A percentile compares a stretch with the other conserved stretches of the same genome.
These are phyloP conservation scores for Palythoa grandis DNA, from an alignment of 92 coral and sea anemone genomes.

Conservation along the genomic window DNA sequence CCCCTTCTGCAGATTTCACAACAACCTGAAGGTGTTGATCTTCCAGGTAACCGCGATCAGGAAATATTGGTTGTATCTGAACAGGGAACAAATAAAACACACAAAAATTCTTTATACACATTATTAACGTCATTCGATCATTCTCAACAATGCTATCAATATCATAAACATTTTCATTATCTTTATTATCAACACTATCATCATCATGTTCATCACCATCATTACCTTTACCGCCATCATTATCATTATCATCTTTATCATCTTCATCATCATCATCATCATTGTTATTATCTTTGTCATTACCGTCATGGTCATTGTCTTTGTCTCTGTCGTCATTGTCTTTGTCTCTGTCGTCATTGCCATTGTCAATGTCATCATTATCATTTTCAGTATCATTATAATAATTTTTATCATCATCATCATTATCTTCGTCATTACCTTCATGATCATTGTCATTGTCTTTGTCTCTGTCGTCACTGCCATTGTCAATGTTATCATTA, in stretches of 20 bases:
- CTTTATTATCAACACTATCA: not conserved
- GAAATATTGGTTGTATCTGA: conserved; percentile 84
- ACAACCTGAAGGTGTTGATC: conserved; percentile 89
- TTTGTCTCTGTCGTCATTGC: not conserved
- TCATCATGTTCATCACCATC: not conserved
- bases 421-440: not conserved
- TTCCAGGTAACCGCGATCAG: conserved; percentile 79
- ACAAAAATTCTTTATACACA: not conserved
- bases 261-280: not conserved
- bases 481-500: too few relatives aligned
- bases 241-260: not conserved
- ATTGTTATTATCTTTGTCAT: not conserved
- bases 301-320: not conserved
- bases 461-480: too few relatives aligned
- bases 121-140: not conserved
- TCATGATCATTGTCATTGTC: not conserved
- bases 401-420: too few relatives aligned
- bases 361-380: not conserved
- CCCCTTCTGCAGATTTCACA: conserved; percentile 90
- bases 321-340: not conserved
- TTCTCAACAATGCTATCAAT: too few relatives aligned
- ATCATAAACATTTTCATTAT: not conserved
- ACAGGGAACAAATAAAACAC: not conserved
- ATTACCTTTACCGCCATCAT: not conserved
- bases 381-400: too few relatives aligned